Base-by-base conservation (phyloP, 2,113 vertebrate species). In the Eulemur rufifrons region DNA sequence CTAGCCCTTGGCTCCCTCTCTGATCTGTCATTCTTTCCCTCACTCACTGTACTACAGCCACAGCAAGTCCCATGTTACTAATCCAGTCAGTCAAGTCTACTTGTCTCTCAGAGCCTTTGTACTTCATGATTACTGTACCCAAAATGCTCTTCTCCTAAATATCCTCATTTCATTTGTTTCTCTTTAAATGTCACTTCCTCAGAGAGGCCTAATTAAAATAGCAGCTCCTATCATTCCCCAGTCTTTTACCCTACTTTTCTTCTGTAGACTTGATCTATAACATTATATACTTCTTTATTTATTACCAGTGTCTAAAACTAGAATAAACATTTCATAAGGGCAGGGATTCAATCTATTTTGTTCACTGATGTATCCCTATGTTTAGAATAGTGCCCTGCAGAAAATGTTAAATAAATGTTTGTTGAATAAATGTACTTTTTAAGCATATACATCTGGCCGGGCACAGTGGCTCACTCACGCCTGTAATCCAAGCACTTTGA, bases 201-300 rank as follows among this genome's bases (percentile, higher is more conserved):
- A 93, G 63, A 86, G n/a, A 96, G 8, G 42, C 9, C 54, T 93
- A 85, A 85, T 74, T 91, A 56, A 83, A 90, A 69, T 18, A 64
- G 59, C 39, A 95, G 69, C 1, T 18, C 11, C 21, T 68, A 37
- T 56, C 42, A 81, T 59, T 93, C 89, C 95, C 66, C 85, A 56
- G 13, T 85, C 78, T 82, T 95, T 88, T 83, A 56, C 42, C 20
- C 39, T 83, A 10, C 17, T 91, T 76, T 89, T 66, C 47, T 96
- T 85, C 37, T 82, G 83, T 18, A 94, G 64, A 95, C 25, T 32
- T 50, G 42, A 82, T 29, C 47, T 54, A 29, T 78, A 78, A 37
- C 6, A 17, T 34, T 47, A 88, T 12, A 59, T 25, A 21, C 45
- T 25, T 80, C 39, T 74, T 74, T 64, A 50, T 47, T 81, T 73